Conservation (phyloP, 2,113 vertebrate genomes). For the Odocoileus virginianus region DNA sequence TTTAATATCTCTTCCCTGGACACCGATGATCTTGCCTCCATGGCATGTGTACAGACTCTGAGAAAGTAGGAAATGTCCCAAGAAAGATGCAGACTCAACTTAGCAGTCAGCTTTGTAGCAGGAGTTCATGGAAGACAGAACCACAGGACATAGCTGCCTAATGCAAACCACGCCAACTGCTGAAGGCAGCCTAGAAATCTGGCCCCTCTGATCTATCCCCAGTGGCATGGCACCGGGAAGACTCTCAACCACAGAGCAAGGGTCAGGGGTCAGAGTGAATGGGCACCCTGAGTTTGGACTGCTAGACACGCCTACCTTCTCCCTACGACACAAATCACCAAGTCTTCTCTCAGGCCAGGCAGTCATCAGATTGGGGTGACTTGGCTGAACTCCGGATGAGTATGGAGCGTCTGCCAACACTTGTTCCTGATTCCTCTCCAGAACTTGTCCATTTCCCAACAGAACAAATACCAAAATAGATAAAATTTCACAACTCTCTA, state of each 20-base stretch:
- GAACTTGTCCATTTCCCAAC: slow-evolving; percentile 63
- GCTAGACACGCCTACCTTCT: not conserved
- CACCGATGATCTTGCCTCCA: not conserved
- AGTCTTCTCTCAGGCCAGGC: not conserved
- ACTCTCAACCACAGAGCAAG: not conserved
- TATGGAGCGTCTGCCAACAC: not conserved
- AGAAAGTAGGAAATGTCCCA: not conserved
- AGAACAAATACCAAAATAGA: slow-evolving; percentile 71
- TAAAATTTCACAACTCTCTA: slow-evolving; percentile 68
- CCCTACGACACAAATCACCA: not conserved
- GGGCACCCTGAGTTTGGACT: not conserved
- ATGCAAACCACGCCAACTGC: not conserved
- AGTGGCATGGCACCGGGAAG: not conserved
- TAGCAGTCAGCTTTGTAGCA: not conserved
- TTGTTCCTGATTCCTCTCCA: slow-evolving; percentile 54
- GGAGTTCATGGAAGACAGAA: not conserved
- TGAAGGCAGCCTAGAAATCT: not conserved
- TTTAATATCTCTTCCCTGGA: not conserved
- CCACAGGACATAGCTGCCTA: too few species aligned
- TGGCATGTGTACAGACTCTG: not conserved
- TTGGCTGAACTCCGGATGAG: slow-evolving; percentile 10
- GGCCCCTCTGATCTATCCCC: not conserved
- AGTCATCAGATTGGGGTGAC: not conserved
- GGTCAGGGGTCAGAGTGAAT: not conserved
- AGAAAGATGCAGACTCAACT: not conserved